Evolutionary conservation across 1,140 invertebrate genomes (phyloP).

Genomic region (Sogatella furcifera): DNA sequence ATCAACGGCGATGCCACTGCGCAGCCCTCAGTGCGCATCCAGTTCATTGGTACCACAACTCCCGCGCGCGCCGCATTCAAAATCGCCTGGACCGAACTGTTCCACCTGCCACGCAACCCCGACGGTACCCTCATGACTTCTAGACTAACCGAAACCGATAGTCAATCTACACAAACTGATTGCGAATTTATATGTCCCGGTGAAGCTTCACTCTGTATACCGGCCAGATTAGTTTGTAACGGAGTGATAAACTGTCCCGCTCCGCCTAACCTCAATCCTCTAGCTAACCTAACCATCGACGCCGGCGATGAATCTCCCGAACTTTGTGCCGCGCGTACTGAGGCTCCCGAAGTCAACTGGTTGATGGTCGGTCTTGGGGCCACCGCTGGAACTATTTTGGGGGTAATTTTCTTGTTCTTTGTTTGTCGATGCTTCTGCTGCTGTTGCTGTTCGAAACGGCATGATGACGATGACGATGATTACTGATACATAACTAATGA

Average conservation of each 20-base stretch:
- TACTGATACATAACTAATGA: constrained; percentile 19
- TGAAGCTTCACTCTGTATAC: constrained; percentile 67
- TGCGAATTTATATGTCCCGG: constrained; percentile 66
- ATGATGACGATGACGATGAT: constrained; percentile 19
- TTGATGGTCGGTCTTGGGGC: constrained; percentile 39
- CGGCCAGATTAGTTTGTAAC: constrained; percentile 69
- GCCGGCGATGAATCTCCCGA: constrained; percentile 36
- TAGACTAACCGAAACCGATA: constrained; percentile 45
- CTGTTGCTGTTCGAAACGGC: constrained; percentile 21
- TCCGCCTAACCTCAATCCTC: constrained; percentile 22
- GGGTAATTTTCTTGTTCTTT: constrained; percentile 33
- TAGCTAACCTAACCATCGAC: constrained; percentile 21
- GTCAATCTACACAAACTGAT: constrained; percentile 16
- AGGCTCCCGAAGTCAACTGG: constrained; percentile 39
- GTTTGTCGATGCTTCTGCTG: constrained; percentile 38
- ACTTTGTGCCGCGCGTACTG: constrained; percentile 36
- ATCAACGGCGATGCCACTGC: constrained; percentile 45
- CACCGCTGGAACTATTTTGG: constrained; percentile 33
- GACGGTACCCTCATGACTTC: constrained; percentile 68
- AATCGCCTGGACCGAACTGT: constrained; percentile 82
- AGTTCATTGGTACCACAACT: constrained; percentile 60
- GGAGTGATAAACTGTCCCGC: constrained; percentile 79
- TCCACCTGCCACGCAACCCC: constrained; percentile 67
- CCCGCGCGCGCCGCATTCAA: constrained; percentile 71
- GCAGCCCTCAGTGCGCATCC: constrained; percentile 46